Percentiles rank a stretch among this genome's conserved stretches.
Conservation (phyloP, 1,140 invertebrate species). For the Panagrolaimus sp. region DNA sequence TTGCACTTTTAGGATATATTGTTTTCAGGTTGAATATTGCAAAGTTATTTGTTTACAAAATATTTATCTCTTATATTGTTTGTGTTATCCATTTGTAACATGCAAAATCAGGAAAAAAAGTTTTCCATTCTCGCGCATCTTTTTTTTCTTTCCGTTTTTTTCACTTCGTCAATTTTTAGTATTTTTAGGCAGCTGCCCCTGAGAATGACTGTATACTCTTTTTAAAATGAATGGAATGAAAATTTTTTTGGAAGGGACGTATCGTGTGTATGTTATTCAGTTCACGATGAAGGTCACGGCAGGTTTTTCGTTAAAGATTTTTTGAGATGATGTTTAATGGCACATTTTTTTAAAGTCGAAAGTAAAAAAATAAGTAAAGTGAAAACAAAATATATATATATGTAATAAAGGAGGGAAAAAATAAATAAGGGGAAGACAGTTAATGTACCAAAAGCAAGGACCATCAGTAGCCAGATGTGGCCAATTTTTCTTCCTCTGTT, state of each 20-base stretch:
- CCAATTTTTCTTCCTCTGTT: background rate
- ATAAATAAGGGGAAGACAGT: too few species aligned
- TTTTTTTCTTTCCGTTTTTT: background rate
- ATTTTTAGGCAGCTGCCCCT: conserved; percentile 13
- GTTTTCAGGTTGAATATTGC: too few species aligned
- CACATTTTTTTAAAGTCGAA: background rate
- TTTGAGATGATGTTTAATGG: conserved; percentile 15
- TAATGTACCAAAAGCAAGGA: too few species aligned
- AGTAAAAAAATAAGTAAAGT: too few species aligned
- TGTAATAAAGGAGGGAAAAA: too few species aligned
- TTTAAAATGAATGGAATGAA: too few species aligned
- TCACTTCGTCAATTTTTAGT: background rate
- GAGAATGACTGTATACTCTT: background rate
- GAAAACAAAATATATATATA: too few species aligned
- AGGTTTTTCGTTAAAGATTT: background rate
- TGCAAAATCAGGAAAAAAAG: too few species aligned
- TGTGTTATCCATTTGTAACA: too few species aligned
- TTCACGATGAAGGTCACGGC: conserved; percentile 17
- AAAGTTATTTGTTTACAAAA: too few species aligned
- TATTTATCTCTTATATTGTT: too few species aligned
- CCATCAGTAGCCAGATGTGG: conserved; percentile 15
- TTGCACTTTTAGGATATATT: too few species aligned
- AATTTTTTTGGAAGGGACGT: background rate
- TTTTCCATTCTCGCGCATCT: conserved; percentile 9
- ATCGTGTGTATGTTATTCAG: conserved; percentile 2